Evolutionary conservation across 2,888 invertebrate species (phyloP).

Genomic region (Onthophagus sagittarius): DNA sequence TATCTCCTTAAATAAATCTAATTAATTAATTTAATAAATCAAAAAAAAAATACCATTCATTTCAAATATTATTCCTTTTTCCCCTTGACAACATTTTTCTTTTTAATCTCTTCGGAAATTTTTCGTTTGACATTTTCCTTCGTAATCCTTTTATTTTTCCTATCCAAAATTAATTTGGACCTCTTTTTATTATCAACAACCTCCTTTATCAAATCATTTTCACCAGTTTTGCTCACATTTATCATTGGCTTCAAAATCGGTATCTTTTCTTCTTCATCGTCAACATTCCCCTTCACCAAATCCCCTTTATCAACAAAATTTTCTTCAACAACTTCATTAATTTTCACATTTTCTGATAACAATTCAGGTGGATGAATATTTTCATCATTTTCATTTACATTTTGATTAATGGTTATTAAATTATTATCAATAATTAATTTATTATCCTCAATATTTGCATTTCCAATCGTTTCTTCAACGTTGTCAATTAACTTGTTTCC

Average conservation of each 20-base stretch:
- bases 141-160: no score
- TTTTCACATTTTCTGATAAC: background rate
- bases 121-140: background rate
- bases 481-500: no score
- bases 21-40: no score
- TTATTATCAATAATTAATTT: no score
- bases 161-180: no score
- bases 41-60: no score
- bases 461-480: background rate
- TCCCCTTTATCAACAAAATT: background rate
- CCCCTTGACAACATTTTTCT: background rate
- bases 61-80: background rate
- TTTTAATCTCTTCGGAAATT: background rate
- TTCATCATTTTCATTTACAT: no score
- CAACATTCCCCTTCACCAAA: background rate
- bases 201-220: background rate
- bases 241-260: constrained; percentile 5
- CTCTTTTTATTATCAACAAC: background rate
- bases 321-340: constrained; percentile 11
- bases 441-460: background rate
- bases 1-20: no score
- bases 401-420: no score
- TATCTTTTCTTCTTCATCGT: background rate
- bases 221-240: background rate
- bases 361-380: no score